Conservation (phyloP, 1,140 invertebrate genomes). For the Brachionus manjavacas region DNA sequence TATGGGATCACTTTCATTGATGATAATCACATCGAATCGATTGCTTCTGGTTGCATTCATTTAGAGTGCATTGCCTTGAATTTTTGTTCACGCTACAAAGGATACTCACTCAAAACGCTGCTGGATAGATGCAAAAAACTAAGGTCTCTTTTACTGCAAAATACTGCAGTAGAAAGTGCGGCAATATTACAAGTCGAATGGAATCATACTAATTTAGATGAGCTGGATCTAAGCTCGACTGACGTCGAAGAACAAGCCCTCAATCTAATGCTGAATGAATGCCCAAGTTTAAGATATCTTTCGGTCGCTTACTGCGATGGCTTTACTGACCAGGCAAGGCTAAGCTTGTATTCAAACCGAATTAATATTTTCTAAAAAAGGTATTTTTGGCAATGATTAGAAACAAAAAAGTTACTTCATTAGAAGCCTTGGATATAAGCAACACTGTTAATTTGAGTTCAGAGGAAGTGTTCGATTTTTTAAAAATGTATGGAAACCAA, state of each 20-base stretch:
- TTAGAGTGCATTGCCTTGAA: constrained; percentile 93
- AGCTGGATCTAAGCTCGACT: constrained; percentile 92
- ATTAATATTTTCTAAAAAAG: constrained; percentile 49
- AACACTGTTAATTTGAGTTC: constrained; percentile 90
- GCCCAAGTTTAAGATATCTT: constrained; percentile 79
- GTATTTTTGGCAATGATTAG: constrained; percentile 82
- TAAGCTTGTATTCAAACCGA: background rate
- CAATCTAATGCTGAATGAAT: constrained; percentile 80
- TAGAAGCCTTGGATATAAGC: constrained; percentile 85
- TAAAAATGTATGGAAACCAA: constrained; percentile 79
- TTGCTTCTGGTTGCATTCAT: constrained; percentile 70
- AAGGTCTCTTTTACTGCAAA: constrained; percentile 85
- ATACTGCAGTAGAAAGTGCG: constrained; percentile 82
- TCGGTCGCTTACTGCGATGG: constrained; percentile 92
- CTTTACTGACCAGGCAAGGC: constrained; percentile 78
- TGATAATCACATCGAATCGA: constrained; percentile 95
- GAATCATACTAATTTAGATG: constrained; percentile 88
- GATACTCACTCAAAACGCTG: constrained; percentile 87
- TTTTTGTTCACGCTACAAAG: constrained; percentile 91
- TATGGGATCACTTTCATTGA: constrained; percentile 95
- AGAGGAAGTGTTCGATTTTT: constrained; percentile 81
- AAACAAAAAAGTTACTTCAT: constrained; percentile 73
- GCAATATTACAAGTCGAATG: constrained; percentile 90
- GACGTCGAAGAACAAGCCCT: constrained; percentile 88
- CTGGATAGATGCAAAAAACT: constrained; percentile 87